Evolutionary conservation across 2,113 vertebrate genomes (phyloP).

Genomic region (Rhipidura dahli): DNA sequence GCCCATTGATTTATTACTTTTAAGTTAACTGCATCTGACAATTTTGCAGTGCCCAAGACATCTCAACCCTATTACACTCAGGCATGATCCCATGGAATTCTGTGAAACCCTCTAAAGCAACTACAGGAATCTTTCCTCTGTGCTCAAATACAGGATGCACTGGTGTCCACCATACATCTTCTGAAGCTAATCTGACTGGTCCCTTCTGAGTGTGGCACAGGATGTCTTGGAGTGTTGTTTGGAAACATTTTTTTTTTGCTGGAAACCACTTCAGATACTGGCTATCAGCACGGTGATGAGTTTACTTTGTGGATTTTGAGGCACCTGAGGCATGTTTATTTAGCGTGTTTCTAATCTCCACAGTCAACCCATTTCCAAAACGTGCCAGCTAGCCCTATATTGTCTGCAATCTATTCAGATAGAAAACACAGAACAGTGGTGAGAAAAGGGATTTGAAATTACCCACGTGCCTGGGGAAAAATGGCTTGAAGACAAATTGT

Average conservation of each 20-base stretch:
- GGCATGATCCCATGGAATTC: not conserved
- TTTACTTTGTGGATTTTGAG: not conserved
- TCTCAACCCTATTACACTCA: not conserved
- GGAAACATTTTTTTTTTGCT: not conserved
- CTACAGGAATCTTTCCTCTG: not conserved
- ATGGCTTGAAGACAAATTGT: not conserved
- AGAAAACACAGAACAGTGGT: not conserved
- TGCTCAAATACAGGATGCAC: not conserved
- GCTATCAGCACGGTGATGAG: not conserved
- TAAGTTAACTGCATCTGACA: not conserved
- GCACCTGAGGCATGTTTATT: not conserved
- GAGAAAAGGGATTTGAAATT: not conserved
- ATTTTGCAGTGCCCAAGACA: not conserved
- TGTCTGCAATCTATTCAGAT: not conserved
- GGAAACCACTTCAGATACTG: not conserved
- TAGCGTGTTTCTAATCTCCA: not conserved
- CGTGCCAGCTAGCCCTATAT: rapidly evolving
- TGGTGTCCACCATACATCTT: too few relatives aligned
- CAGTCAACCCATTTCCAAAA: not conserved
- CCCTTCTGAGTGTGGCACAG: not conserved
- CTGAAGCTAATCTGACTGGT: not conserved
- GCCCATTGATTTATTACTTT: not conserved
- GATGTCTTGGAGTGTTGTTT: not conserved
- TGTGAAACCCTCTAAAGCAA: not conserved
- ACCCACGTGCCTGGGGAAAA: not conserved